Evolutionary conservation across 2,888 invertebrate species (phyloP).

Genomic region (Carpatolechia fugitivella): DNA sequence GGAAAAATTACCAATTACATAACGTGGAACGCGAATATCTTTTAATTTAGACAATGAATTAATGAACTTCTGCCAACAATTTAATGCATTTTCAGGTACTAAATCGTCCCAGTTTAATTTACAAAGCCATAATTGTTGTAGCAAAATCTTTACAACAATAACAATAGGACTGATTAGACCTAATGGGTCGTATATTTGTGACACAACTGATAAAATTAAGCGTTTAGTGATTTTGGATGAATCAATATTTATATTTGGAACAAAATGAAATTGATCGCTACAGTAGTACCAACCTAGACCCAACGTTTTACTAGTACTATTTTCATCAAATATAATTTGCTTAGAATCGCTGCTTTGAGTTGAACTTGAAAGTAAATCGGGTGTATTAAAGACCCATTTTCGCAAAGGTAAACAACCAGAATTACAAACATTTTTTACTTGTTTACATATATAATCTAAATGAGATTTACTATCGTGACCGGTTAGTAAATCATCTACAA

Average conservation of each 20-base stretch:
- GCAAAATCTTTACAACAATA: slow-evolving; percentile 12
- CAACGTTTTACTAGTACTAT: slow-evolving; percentile 6
- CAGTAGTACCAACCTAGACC: slow-evolving; percentile 7
- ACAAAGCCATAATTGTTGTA: slow-evolving; percentile 17
- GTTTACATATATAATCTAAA: neutral
- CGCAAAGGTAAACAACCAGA: slow-evolving; percentile 4
- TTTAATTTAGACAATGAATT: slow-evolving; percentile 9
- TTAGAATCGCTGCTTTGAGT: neutral
- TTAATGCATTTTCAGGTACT: slow-evolving; percentile 1
- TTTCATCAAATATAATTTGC: neutral
- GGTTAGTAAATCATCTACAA: neutral
- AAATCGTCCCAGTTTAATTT: slow-evolving; percentile 18
- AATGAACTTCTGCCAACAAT: slow-evolving; percentile 3
- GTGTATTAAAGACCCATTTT: slow-evolving; percentile 3
- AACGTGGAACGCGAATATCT: slow-evolving; percentile 13
- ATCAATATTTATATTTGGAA: neutral
- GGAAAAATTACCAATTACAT: neutral
- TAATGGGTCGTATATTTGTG: slow-evolving; percentile 18
- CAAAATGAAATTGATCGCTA: slow-evolving; percentile 1
- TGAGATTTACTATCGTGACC: neutral
- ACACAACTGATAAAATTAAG: neutral
- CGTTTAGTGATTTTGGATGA: neutral
- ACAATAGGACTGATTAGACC: slow-evolving; percentile 15
- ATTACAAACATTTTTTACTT: neutral
- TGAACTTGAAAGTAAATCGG: neutral